Percentiles rank a stretch among this genome's conserved stretches.
Conservation (phyloP, 2,888 invertebrate species). For the Eueremaeus valkanovi region DNA sequence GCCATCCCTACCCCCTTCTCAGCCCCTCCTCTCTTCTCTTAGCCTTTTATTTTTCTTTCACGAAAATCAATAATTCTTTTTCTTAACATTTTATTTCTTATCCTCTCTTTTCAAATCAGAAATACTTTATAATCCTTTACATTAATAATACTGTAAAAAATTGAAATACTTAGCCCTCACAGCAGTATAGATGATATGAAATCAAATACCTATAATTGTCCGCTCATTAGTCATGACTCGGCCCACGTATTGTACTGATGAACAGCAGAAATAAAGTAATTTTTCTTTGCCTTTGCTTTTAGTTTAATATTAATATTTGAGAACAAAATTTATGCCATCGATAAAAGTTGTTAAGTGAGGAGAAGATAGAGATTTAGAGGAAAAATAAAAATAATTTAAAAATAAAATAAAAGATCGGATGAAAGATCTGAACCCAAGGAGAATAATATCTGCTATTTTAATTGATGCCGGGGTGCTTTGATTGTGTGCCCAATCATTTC, state of each 20-base stretch:
- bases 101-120: not conserved
- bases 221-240: slow-evolving; percentile 7
- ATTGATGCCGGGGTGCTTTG: not conserved
- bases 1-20: too few species aligned
- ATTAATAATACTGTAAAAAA: not conserved
- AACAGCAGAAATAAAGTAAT: too few species aligned
- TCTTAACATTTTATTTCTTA: not conserved
- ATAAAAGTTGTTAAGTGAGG: not conserved
- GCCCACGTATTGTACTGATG: slow-evolving; percentile 20
- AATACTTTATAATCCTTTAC: not conserved
- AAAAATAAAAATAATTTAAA: not conserved
- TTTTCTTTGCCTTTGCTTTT: too few species aligned
- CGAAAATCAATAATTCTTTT: not conserved
- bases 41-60: not conserved
- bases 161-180: not conserved
- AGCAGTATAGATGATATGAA: slow-evolving; percentile 17
- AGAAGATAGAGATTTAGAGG: not conserved
- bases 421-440: not conserved
- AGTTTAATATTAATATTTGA: not conserved
- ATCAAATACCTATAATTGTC: slow-evolving; percentile 33
- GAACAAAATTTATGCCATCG: slow-evolving; percentile 22
- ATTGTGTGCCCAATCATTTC: too few species aligned
- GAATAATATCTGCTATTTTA: not conserved
- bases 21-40: not conserved
- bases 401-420: not conserved